A percentile compares a stretch with the other conserved stretches of the same genome.
phyloP scores from a whole-genome alignment of 2,113 vertebrate genomes.

The Oncorhynchus keta region DNA sequence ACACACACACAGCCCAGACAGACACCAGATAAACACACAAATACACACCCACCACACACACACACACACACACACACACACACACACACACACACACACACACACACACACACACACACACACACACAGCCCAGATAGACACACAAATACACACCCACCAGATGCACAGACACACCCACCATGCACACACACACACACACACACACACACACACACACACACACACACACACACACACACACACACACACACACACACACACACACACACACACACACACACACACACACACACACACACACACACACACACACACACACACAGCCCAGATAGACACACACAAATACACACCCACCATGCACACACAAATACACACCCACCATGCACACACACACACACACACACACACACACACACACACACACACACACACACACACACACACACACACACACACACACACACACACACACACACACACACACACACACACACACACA shows the following conservation, averaged over 20 bases:
- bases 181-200: not conserved
- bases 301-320: too few relatives aligned
- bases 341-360: constrained; percentile 22
- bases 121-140: not conserved
- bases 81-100: constrained; percentile 22
- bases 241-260: too few relatives aligned
- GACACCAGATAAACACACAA: not conserved
- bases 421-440: too few relatives aligned
- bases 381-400: too few relatives aligned
- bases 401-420: too few relatives aligned
- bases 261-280: not conserved
- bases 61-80: too few relatives aligned
- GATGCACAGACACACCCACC: too few relatives aligned
- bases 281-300: not conserved
- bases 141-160: not conserved
- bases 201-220: constrained; percentile 8
- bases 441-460: too few relatives aligned
- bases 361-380: too few relatives aligned
- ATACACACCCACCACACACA: constrained; percentile 16
- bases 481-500: too few relatives aligned
- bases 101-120: constrained; percentile 19
- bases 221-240: not conserved
- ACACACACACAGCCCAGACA: too few relatives aligned
- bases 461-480: too few relatives aligned
- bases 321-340: not conserved